These are phyloP conservation scores for Drosophila mettleri DNA, from an alignment of 2,888 invertebrate species.

Conservation along the genomic window DNA sequence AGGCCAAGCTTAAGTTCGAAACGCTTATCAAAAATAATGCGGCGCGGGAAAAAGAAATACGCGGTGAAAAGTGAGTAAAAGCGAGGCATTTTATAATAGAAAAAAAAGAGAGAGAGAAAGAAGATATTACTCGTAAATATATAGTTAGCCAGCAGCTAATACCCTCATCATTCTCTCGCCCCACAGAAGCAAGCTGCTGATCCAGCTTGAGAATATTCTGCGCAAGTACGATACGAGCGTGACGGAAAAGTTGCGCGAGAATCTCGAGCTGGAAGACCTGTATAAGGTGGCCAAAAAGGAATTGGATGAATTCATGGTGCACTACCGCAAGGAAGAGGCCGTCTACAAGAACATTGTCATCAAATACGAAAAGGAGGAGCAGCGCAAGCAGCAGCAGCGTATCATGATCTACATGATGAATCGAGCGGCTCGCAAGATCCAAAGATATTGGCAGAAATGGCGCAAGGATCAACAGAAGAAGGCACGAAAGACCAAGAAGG, in stretches of 20 bases:
- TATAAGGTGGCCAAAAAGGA: conserved; percentile 66
- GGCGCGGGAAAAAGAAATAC: conserved; percentile 69
- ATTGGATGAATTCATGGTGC: conserved; percentile 76
- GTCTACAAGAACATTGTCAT: conserved; percentile 75
- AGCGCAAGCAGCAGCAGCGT: conserved; percentile 75
- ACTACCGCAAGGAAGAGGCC: conserved; percentile 73
- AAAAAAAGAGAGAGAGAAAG: too few relatives aligned
- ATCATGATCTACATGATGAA: conserved; percentile 83
- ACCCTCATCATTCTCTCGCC: background rate
- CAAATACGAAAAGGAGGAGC: conserved; percentile 76
- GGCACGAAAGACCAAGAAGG: conserved; percentile 47
- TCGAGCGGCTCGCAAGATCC: conserved; percentile 82
- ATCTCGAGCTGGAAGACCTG: conserved; percentile 69
- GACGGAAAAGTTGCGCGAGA: conserved; percentile 79
- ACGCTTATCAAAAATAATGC: conserved; percentile 63
- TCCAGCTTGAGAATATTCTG: conserved; percentile 78
- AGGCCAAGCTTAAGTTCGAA: conserved; percentile 63
- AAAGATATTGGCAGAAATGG: conserved; percentile 80
- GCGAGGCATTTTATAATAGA: background rate
- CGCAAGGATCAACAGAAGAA: conserved; percentile 51
- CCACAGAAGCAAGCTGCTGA: conserved; percentile 77
- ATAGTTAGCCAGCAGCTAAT: too few relatives aligned
- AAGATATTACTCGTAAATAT: too few relatives aligned
- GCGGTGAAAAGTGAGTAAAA: conserved; percentile 80
- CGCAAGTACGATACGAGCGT: conserved; percentile 82